Evolutionary conservation across 2,888 invertebrate species (phyloP), one percentile per base, ranked within the genome.

Genomic region (Drosophila imparisetae): DNA sequence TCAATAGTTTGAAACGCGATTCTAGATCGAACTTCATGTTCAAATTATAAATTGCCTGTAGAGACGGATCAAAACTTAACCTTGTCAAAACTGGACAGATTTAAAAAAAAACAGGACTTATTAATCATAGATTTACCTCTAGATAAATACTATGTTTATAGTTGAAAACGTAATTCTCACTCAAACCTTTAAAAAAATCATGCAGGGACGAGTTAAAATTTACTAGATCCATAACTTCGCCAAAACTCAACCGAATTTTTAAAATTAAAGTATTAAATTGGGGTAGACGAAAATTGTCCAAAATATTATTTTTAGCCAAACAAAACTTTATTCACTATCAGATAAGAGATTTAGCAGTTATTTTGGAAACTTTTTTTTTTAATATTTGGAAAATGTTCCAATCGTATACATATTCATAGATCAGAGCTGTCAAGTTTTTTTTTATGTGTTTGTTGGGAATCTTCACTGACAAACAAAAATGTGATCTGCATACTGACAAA

Each of bases 401-500:
- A 4, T 40, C 4, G 40, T 4, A 10, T 10, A 40, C 10, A n/a
- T 40, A 10, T n/a, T 40, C n/a, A n/a, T 40, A 2, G 10, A n/a
- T 42, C 13, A 13, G 7, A 21, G 13, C 13, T 42, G 13, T 21
- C 48, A 10, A 27, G 48, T 18, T 24, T 5, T 11, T 11, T 5
- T 49, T 29, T 29, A 18, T 48, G 18, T 36, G 18, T 21, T 36
- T 29, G 10, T 24, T 36, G 24, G 5, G 11, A 21, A 45, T 21
- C 13, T 15, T 13, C 21, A 45, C 4, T 63, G 24, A 15, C 63
- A 63, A 24, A 48, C 34, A 24, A 59, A 73, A 68, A 34, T 52
- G 29, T 63, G 67, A 88, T 90, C 80, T 89, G 79, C 83, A 89
- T 83, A 79, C 80, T 88, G 80, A 80, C 85, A 86, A 78, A 81